Evolutionary conservation across 2,888 invertebrate species (phyloP).

Genomic region (Tipula vernalis): DNA sequence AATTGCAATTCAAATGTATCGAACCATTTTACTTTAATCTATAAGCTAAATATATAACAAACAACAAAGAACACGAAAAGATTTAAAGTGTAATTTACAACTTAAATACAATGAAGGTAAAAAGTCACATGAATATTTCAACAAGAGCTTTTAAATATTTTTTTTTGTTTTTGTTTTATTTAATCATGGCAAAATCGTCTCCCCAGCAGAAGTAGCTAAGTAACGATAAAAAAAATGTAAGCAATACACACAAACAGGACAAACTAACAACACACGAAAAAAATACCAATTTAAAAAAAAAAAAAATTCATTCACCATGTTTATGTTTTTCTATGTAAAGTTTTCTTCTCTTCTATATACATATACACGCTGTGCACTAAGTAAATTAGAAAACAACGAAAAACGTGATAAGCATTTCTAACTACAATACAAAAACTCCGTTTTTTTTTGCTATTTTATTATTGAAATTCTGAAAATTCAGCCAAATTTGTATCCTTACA

Average conservation of each 20-base stretch:
- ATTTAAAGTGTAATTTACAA: background rate
- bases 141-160: background rate
- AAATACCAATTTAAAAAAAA: background rate
- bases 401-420: background rate
- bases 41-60: background rate
- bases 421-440: background rate
- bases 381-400: conserved; percentile 4
- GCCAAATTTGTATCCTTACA: background rate
- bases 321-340: background rate
- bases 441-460: background rate
- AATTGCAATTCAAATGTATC: background rate
- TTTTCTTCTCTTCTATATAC: background rate
- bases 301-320: background rate
- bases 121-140: background rate
- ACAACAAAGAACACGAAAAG: background rate
- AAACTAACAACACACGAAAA: background rate
- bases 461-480: background rate
- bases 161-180: background rate
- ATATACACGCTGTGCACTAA: background rate
- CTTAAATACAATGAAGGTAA: background rate
- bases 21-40: background rate
- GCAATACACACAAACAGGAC: background rate
- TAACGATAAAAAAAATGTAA: background rate
- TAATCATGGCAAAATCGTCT: background rate
- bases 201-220: background rate